These are phyloP conservation scores for Dichetophora obliterata DNA, from an alignment of 2,888 invertebrate species.

Conservation along the genomic window DNA sequence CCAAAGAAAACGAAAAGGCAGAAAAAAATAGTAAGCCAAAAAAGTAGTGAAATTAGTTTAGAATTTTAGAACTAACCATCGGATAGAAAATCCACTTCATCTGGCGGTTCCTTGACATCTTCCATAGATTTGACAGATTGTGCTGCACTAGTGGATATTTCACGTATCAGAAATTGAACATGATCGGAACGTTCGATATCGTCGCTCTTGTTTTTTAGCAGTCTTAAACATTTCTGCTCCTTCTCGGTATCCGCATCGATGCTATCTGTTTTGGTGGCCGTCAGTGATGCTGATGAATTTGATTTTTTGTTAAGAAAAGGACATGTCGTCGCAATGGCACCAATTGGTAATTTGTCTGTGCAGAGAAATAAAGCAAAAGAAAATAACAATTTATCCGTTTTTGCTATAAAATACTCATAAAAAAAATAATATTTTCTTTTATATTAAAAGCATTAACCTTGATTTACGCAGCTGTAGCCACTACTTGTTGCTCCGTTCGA, in stretches of 20 bases:
- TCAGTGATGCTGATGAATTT: conserved; percentile 48
- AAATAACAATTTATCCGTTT: neutral
- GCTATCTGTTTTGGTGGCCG: conserved; percentile 45
- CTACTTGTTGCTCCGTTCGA: conserved; percentile 9
- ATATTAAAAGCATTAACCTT: neutral
- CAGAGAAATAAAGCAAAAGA: neutral
- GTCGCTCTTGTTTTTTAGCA: conserved; percentile 68
- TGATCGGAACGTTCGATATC: conserved; percentile 79
- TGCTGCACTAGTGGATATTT: conserved; percentile 74
- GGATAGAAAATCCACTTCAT: conserved; percentile 68
- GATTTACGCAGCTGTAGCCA: neutral
- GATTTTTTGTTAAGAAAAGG: conserved; percentile 51
- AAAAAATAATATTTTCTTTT: neutral
- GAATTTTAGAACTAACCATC: conserved; percentile 62
- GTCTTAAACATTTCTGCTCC: conserved; percentile 64
- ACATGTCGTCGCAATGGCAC: conserved; percentile 32
- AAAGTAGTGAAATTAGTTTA: too few relatives aligned
- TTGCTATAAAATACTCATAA: neutral
- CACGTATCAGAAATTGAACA: conserved; percentile 92
- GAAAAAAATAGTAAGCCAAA: too few relatives aligned
- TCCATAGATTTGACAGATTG: conserved; percentile 63
- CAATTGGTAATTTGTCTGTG: neutral
- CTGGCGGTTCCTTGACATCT: conserved; percentile 61
- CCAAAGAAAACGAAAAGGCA: conserved; percentile 11
- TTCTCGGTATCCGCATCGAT: conserved; percentile 60